A percentile compares a stretch with the other conserved stretches of the same genome.
Conservation (phyloP, 1,140 invertebrate species). For the Uloborus diversus region DNA sequence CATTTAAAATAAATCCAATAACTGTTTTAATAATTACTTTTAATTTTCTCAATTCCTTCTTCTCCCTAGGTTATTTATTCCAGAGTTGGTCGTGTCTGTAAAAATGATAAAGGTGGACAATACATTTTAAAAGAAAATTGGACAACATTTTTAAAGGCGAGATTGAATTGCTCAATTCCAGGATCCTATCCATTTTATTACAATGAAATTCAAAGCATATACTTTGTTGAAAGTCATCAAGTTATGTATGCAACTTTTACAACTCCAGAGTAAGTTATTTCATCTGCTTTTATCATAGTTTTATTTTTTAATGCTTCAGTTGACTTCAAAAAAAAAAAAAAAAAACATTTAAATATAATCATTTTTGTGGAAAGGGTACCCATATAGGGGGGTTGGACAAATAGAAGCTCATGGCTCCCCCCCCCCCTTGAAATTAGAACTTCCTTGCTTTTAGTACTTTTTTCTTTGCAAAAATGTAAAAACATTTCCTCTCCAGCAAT, state of each 20-base stretch:
- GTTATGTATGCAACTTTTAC: constrained; percentile 92
- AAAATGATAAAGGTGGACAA: constrained; percentile 83
- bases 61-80: constrained; percentile 76
- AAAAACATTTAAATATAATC: not conserved
- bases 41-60: too few species aligned
- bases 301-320: not conserved
- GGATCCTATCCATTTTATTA: constrained; percentile 95
- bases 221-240: constrained; percentile 80
- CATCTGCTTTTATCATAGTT: not conserved
- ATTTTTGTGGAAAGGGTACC: too few species aligned
- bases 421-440: too few species aligned
- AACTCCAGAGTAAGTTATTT: constrained; percentile 78
- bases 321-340: not conserved
- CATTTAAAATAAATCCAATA: too few species aligned
- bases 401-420: too few species aligned
- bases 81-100: constrained; percentile 90
- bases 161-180: constrained; percentile 89
- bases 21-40: too few species aligned
- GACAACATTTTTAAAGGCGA: constrained; percentile 90
- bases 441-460: too few species aligned
- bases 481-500: too few species aligned
- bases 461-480: too few species aligned
- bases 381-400: too few species aligned
- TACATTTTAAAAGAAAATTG: constrained; percentile 81
- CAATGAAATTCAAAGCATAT: constrained; percentile 85